Evolutionary conservation across 2,113 vertebrate species (phyloP).

Genomic region (Amphiprion percula): DNA sequence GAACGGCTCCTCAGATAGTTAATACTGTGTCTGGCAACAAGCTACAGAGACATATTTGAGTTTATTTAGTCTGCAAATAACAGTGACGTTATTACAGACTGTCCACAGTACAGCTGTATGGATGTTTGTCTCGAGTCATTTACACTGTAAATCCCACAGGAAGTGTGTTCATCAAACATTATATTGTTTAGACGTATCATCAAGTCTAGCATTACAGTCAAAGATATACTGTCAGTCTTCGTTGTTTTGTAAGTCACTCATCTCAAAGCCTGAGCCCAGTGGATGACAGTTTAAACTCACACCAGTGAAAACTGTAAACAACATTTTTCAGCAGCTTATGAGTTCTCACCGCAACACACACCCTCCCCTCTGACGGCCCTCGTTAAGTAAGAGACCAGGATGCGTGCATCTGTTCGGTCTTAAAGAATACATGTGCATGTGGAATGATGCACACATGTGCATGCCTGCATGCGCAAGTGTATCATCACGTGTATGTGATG

Average conservation of each 20-base stretch:
- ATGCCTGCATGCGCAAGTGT: neutral
- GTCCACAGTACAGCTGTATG: conserved; percentile 42
- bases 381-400: conserved; percentile 63
- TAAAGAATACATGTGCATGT: conserved; percentile 12
- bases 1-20: neutral
- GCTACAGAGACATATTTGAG: conserved; percentile 37
- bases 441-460: conserved; percentile 18
- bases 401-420: conserved; percentile 48
- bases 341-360: conserved; percentile 55
- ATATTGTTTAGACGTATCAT: conserved; percentile 47
- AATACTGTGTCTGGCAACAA: conserved; percentile 5
- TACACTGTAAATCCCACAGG: conserved; percentile 48
- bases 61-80: conserved; percentile 58
- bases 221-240: conserved; percentile 25
- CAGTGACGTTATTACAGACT: conserved; percentile 32
- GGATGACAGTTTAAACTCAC: conserved; percentile 71
- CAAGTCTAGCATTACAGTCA: conserved; percentile 29
- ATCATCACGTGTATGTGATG: conserved; percentile 12
- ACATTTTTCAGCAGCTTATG: conserved; percentile 82
- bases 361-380: conserved; percentile 60
- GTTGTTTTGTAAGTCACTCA: conserved; percentile 28
- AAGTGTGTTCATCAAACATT: conserved; percentile 53
- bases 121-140: conserved; percentile 43
- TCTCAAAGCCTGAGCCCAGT: conserved; percentile 40
- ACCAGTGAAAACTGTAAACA: conserved; percentile 79